Percentiles rank a stretch among this genome's conserved stretches.
phyloP scores from a whole-genome alignment of 2,113 vertebrate species.

The Podilymbus podiceps region DNA sequence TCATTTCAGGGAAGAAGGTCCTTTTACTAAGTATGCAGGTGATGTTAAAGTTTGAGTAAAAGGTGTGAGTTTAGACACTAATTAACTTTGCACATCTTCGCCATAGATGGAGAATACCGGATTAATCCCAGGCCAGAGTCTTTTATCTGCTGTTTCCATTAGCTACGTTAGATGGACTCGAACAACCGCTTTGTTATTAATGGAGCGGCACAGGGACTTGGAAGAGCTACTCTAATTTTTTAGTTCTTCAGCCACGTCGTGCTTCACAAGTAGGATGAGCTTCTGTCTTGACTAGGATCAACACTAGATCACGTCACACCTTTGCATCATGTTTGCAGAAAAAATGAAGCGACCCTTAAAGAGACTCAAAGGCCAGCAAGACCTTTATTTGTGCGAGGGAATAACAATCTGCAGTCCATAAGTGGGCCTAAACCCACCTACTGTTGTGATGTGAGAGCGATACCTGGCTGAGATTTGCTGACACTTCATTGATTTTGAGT shows the following conservation, averaged over 20 bases:
- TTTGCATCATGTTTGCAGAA: background rate
- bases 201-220: too few relatives aligned
- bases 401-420: background rate
- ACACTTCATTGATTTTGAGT: background rate
- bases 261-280: background rate
- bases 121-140: background rate
- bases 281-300: background rate
- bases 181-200: background rate
- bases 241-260: background rate
- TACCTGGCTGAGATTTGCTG: background rate
- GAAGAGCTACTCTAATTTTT: background rate
- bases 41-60: background rate
- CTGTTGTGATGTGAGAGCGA: background rate
- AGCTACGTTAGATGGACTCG: background rate
- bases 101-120: background rate
- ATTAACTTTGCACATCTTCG: background rate
- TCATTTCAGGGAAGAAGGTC: background rate
- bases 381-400: background rate
- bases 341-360: background rate
- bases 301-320: background rate
- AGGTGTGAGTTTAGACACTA: background rate
- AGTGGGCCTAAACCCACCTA: background rate
- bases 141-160: background rate
- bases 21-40: background rate
- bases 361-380: background rate